Evolutionary conservation across 2,113 vertebrate genomes (phyloP), one percentile per base, ranked within the genome.

Genomic region (Saimiri boliviensis): DNA sequence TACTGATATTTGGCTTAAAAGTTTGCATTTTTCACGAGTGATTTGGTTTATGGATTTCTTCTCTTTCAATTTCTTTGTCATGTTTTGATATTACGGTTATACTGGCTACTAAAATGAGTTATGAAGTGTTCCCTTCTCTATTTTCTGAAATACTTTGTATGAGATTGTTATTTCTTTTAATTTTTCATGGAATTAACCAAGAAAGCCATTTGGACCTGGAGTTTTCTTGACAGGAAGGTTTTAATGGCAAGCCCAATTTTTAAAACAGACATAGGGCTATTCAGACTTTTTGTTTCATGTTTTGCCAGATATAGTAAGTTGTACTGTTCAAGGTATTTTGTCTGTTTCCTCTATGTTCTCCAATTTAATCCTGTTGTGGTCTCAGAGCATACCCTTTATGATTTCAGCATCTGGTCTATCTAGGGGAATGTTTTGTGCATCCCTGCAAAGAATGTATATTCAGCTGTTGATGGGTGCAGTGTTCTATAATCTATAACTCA

Each of bases 61-160:
- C 54, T 71, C 83, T 47, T 45, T 42, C 37, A 68, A 1, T 76
- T 9, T 82, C 30, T 66, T 92, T 66, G 56, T 76, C 37, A 45
- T 35, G 20, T 88, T 95, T 95, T 66, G 23, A 20, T 82, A 40
- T 83, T 88, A 47, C 8, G 54, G 14, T 68, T 68, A 56, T 58
- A 32, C 37, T 63, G 56, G 32, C 52, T 56, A 56, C 19, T 54
- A 74, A 37, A 85, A 74, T 83, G 37, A 82, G 25, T 83, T 92
- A 14, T 87, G 68, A 92, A 56, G 37, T 76, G 4, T 66, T 83
- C 32, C 6, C 66, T 81, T 88, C 47, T 91, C 63, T 95, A 27
- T 86, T 86, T 73, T 68, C 68, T 70, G 32, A 92, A 92, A n/a
- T 82, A 88, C 47, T 92, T 88, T 76, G 37, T 92, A 54, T 63